A percentile compares a stretch with the other conserved stretches of the same genome.
Evolutionary conservation across 2,888 invertebrate genomes (phyloP).

Genomic region (Lymantria dispar): DNA sequence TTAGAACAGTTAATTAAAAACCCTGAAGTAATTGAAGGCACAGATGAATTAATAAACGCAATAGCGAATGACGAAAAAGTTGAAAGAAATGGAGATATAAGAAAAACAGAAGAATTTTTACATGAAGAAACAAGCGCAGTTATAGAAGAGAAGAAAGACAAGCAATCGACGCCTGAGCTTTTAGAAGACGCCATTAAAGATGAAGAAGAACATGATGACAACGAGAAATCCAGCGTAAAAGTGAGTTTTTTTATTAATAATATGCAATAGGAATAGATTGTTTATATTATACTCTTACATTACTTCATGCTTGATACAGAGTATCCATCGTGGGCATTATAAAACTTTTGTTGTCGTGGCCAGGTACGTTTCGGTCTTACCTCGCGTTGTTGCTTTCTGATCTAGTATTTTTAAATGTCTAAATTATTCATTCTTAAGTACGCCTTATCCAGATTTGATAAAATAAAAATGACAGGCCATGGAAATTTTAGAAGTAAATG

Average conservation of each 20-base stretch:
- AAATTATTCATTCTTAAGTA: too few relatives aligned
- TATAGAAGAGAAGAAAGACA: slow-evolving; percentile 44
- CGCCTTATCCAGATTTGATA: too few relatives aligned
- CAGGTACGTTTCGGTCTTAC: too few relatives aligned
- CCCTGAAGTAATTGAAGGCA: slow-evolving; percentile 22
- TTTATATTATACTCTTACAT: too few relatives aligned
- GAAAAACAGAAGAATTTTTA: slow-evolving; percentile 56
- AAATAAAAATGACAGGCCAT: too few relatives aligned
- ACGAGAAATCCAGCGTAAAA: slow-evolving; percentile 67
- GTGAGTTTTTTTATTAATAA: slow-evolving; percentile 40
- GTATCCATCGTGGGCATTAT: too few relatives aligned
- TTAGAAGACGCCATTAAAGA: slow-evolving; percentile 66
- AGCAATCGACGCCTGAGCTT: slow-evolving; percentile 58
- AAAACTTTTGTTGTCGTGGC: too few relatives aligned
- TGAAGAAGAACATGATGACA: slow-evolving; percentile 44
- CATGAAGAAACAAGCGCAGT: slow-evolving; percentile 39
- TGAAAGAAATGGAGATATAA: slow-evolving; percentile 45
- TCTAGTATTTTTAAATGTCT: too few relatives aligned
- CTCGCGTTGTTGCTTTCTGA: too few relatives aligned
- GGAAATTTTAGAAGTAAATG: too few relatives aligned
- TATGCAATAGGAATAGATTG: background rate
- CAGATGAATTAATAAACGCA: slow-evolving; percentile 36
- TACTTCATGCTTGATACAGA: too few relatives aligned
- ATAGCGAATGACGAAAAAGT: slow-evolving; percentile 38
- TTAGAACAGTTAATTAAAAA: slow-evolving; percentile 14